Percentiles rank a stretch among this genome's conserved stretches.
These are phyloP conservation scores for Aproaerema taeniolella DNA, from an alignment of 2,888 invertebrate genomes.

Conservation along the genomic window DNA sequence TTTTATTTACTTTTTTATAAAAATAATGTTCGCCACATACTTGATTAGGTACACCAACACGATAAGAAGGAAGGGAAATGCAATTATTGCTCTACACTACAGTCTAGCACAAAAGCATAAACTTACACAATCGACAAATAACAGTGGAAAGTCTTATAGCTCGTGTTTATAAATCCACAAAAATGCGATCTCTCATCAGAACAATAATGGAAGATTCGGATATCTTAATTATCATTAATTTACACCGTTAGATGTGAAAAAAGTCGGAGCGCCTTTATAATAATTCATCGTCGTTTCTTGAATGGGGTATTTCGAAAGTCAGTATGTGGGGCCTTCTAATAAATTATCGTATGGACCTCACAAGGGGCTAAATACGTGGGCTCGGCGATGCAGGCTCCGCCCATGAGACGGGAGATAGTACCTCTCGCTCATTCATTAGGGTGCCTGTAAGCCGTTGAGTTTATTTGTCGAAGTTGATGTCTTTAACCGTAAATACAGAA, in stretches of 20 bases:
- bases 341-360: conserved; percentile 69
- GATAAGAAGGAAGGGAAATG: too few species aligned
- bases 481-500: too few species aligned
- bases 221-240: conserved; percentile 56
- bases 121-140: conserved; percentile 15
- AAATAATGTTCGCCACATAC: too few species aligned
- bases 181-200: conserved; percentile 31
- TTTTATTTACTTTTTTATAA: too few species aligned
- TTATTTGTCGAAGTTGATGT: too few species aligned
- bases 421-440: conserved; percentile 1
- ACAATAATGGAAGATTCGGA: conserved; percentile 41
- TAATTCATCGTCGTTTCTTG: conserved; percentile 53
- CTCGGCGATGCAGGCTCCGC: conserved; percentile 50
- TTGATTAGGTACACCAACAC: too few species aligned
- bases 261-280: conserved; percentile 31
- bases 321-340: conserved; percentile 65
- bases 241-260: conserved; percentile 33
- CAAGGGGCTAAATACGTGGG: conserved; percentile 62
- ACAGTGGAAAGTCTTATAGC: conserved; percentile 31
- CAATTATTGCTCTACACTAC: too few species aligned
- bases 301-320: conserved; percentile 52
- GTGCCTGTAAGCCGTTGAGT: too few species aligned
- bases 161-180: conserved; percentile 26
- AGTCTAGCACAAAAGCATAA: too few species aligned
- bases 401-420: conserved; percentile 31